Percentiles rank a stretch among this genome's conserved stretches.
phyloP scores from a whole-genome alignment of 1,140 invertebrate genomes.

The Cydia splendana region DNA sequence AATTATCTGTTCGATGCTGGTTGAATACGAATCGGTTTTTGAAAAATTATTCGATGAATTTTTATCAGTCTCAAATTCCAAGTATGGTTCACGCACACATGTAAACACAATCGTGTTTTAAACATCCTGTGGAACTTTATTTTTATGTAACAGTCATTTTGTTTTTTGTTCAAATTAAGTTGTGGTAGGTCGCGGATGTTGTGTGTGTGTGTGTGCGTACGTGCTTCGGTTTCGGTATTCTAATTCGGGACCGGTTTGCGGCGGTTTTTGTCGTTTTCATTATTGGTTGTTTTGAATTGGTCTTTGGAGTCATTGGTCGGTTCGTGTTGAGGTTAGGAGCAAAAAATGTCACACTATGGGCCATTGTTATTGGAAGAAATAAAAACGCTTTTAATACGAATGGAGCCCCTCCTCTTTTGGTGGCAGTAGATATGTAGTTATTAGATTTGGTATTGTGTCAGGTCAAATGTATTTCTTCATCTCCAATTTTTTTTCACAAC shows the following conservation, averaged over 20 bases:
- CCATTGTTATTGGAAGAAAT: not conserved
- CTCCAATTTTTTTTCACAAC: too few relatives aligned
- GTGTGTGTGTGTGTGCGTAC: slow-evolving; percentile 47
- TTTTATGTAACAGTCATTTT: slow-evolving; percentile 53
- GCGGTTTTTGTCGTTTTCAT: slow-evolving; percentile 44
- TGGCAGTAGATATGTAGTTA: too few relatives aligned
- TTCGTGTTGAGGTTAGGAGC: not conserved
- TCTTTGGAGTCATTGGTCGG: slow-evolving; percentile 35
- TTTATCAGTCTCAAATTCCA: slow-evolving; percentile 50
- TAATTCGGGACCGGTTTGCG: slow-evolving; percentile 58
- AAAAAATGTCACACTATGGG: not conserved
- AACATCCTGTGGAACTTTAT: slow-evolving; percentile 45
- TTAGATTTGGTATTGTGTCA: too few relatives aligned
- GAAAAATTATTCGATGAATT: slow-evolving; percentile 59
- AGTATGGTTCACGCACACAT: slow-evolving; percentile 40
- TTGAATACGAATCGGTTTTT: slow-evolving; percentile 62
- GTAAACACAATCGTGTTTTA: slow-evolving; percentile 41
- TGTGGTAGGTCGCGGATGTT: slow-evolving; percentile 62
- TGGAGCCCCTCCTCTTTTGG: too few relatives aligned
- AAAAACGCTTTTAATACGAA: not conserved
- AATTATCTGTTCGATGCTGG: slow-evolving; percentile 62
- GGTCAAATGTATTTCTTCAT: too few relatives aligned
- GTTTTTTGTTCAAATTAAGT: slow-evolving; percentile 50
- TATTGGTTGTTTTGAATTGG: slow-evolving; percentile 45
- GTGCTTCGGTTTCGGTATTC: slow-evolving; percentile 55